Base-by-base conservation (phyloP, 2,113 vertebrate genomes). In the Merops nubicus region DNA sequence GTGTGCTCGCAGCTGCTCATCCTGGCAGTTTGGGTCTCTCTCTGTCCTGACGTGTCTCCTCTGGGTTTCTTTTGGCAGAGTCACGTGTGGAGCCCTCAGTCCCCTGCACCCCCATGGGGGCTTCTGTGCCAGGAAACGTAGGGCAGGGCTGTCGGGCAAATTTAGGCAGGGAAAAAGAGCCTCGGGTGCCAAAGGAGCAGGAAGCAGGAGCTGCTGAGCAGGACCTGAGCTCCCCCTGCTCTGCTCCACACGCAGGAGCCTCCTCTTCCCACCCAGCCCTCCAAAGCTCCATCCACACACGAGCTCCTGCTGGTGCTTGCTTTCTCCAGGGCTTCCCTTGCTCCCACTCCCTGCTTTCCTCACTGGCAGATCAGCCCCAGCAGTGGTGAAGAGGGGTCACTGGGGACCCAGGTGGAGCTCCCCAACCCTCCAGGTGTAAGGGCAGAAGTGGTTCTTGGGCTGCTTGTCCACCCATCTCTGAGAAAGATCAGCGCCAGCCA, bases 1-100 rank as follows among this genome's bases (percentile, higher is more conserved):
- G 94, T 90, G 80, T 80, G 38, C 89, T 26, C 76, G 93, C 81
- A 83, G 96, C 92, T 93, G 82, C 54, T 56, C 63, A 63, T n/a
- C 88, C 95, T 15, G 67, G 47, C 84, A 63, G 14, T 53, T n/a
- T 74, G 89, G 67, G 65, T 79, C 75, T 65, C 64, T 91, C 59
- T 88, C 64, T 81, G 82, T 74, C 91, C 85, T n/a, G 63, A 93
- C 12, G 67, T 80, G 83, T 90, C 88, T 83, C 29, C 62, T 40
- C 83, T 8, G 40, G 48, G 73, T 93, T 83, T 48, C 75, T 76
- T 63, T 15, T 4, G 92, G 70, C 74, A 91, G 56, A 15, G 26
- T 34, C 40, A 7, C 67, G 8, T 2, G 36, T 1, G 2, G 40
- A 78, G 56, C 36, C 53, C 65, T 70, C 75, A 23, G 38, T 31